Base-by-base conservation (phyloP, 2,113 vertebrate species). In the Aramus guarauna region DNA sequence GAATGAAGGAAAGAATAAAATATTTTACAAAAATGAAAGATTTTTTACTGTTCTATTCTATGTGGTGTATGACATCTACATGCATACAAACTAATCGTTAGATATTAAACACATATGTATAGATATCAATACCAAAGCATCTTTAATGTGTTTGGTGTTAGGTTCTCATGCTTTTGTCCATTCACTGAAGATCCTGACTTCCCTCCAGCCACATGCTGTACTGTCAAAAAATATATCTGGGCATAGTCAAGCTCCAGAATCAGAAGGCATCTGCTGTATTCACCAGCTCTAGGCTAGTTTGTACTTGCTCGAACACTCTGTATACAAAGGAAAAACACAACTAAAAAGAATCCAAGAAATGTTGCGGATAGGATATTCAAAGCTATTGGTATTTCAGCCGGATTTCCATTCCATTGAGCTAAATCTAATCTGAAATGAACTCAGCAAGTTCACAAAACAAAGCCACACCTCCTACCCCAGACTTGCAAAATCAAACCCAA, bases 1-100 rank as follows among this genome's bases (percentile, higher is more conserved):
- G 68, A 85, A 83, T 62, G 73, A 95, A 92, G 62, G 79, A 93
- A 94, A 92, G 73, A 90, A 86, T 47, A 91, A 97, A 2, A 30
- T 76, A 92, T 89, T 88, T 95, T 84, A 66, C 41, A 26, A 62
- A 85, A 92, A 63, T 36, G 21, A 55, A 83, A 92, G 73, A 71
- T 12, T 24, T 45, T 83, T 83, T 53, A 62, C 50, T 47, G 37
- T 83, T 77, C 19, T 56, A 37, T 58, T 30, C 18, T 34, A 41
- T 21, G 37, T 72, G 22, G 6, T 22, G 6, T 78, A 45, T 30
- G 41, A 56, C 34, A 73, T 48, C 27, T 47, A 56, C 16, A 23
- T n/a, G 12, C 29, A 79, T n/a, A 59, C 34, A 26, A 73, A 48
- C 12, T n/a, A 58, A 15, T 30, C 23, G 77, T 81, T 11, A 77